Base-by-base conservation (phyloP, 2,888 invertebrate genomes). In the Eupithecia centaureata region DNA sequence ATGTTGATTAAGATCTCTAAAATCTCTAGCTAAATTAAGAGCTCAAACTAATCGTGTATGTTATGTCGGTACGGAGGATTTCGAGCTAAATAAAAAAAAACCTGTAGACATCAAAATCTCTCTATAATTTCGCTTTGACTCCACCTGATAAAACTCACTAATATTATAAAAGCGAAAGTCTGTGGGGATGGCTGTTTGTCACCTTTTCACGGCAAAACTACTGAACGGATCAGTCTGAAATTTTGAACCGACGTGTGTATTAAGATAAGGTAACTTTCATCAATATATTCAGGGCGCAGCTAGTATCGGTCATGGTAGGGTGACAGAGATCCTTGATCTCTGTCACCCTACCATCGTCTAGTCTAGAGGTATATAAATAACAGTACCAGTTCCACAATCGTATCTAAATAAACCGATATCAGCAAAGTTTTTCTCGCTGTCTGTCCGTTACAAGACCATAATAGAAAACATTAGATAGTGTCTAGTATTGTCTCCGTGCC, bases 401-500 rank as follows among this genome's bases (percentile, higher is more conserved):
- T 30, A 56, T 56, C 30, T 56, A n/a, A 10, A 18, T 56, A n/a
- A 10, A 18, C 56, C n/a, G 56, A 56, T 13, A 27, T 13, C 30
- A 25, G 56, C 27, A 30, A 54, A 54, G 56, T 56, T 30, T 56
- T 56, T 30, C 27, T 56, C 30, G 15, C 8, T 18, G 30, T 56
- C 56, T 56, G 56, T 18, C 56, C 56, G 56, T 30, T 7, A 56
- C 28, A 56, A 10, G n/a, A 56, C 27, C 30, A 56, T 56, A 56
- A 56, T 56, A 56, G 56, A 30, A 56, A 56, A 56, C 56, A 27
- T 30, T 56, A 56, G 56, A 56, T 56, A 56, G 30, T n/a, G 56
- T 56, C 28, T 56, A 18, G 27, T 56, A 56, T 56, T 56, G 56
- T 56, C 56, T 56, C 56, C 5, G 52, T 52, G 52, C 27, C 15